These are phyloP conservation scores for Oegoconia quadripuncta DNA, from an alignment of 2,888 invertebrate genomes.

Conservation along the genomic window DNA sequence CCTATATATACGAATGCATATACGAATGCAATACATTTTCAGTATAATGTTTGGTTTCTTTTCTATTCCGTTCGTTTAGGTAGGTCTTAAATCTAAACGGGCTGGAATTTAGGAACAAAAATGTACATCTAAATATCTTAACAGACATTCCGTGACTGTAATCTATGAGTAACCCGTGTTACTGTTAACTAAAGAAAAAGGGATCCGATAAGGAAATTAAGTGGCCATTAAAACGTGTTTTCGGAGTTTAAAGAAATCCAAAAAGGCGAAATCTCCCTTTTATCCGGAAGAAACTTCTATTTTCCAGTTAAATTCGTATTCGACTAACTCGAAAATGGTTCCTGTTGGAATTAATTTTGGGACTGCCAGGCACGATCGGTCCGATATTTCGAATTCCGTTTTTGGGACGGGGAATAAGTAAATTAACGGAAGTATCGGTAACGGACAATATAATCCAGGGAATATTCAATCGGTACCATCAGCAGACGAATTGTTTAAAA, in stretches of 20 bases:
- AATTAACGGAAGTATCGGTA: not conserved
- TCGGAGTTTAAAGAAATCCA: conserved; percentile 19
- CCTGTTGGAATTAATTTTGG: conserved; percentile 20
- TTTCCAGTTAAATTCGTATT: conserved; percentile 12
- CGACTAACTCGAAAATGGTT: conserved; percentile 14
- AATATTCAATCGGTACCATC: too few species aligned
- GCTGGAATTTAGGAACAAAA: too few species aligned
- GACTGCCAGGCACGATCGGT: conserved; percentile 4
- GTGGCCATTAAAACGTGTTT: conserved; percentile 21
- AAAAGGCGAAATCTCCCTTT: conserved; percentile 7
- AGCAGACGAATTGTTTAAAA: too few species aligned
- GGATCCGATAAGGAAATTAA: conserved; percentile 21
- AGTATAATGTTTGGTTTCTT: too few species aligned
- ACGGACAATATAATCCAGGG: too few species aligned
- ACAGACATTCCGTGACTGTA: conserved; percentile 9
- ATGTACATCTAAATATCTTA: conserved; percentile 9
- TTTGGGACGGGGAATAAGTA: not conserved
- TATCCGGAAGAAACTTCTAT: conserved; percentile 9
- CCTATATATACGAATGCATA: too few species aligned
- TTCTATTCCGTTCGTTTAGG: too few species aligned
- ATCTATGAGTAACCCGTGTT: conserved; percentile 9
- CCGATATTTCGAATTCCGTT: not conserved
- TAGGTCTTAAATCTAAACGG: too few species aligned
- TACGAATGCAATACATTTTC: too few species aligned
- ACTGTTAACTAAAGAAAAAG: conserved; percentile 13